A percentile compares a stretch with the other conserved stretches of the same genome.
phyloP scores from a whole-genome alignment of 2,797 vertebrate species.

The Nasua narica region DNA sequence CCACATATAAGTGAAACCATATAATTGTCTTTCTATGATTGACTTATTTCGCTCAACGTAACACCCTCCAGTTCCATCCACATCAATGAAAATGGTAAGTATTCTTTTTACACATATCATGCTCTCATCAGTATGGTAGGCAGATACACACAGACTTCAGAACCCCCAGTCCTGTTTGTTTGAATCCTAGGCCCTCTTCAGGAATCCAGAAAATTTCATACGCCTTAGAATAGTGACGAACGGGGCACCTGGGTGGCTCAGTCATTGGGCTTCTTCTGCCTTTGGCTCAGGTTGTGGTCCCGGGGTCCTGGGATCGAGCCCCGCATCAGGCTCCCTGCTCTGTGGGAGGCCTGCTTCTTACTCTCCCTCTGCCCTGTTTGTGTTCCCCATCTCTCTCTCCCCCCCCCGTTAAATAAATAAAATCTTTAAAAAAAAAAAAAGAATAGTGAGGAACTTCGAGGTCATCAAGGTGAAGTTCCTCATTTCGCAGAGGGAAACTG shows the following conservation, averaged over 20 bases:
- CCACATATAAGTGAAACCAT: neutral
- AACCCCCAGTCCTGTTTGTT: neutral
- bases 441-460: neutral
- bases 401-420: no score
- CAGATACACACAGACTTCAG: neutral
- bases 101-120: neutral
- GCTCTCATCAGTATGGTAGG: neutral
- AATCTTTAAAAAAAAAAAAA: no score
- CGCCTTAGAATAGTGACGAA: neutral
- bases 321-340: no score
- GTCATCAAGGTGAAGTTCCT: neutral
- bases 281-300: no score
- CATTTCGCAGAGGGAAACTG: neutral
- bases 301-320: no score
- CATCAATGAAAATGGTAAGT: neutral
- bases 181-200: neutral
- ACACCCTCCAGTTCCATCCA: neutral
- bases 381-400: no score
- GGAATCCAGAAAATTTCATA: neutral
- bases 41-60: neutral
- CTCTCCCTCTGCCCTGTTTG: no score
- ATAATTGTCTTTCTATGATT: neutral
- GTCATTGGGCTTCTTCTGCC: no score
- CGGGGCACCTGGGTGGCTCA: no score
- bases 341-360: no score